These are phyloP conservation scores for Eulemur albifrons DNA, from an alignment of 2,797 vertebrate species.

Conservation along the genomic window DNA sequence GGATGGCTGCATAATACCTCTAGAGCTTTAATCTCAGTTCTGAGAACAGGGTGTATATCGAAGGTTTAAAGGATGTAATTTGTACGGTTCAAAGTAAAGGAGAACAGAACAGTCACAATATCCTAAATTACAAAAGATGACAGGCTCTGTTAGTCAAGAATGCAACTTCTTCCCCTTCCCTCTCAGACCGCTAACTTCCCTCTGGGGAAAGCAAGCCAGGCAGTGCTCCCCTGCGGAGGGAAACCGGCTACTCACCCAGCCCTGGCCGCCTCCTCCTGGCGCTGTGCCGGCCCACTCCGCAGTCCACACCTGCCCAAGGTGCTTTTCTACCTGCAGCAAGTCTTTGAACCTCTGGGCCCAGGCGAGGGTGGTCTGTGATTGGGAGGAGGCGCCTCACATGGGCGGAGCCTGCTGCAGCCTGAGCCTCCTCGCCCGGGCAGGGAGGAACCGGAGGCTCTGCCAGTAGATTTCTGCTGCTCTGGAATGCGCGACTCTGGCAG, in stretches of 20 bases:
- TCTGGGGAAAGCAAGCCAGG: background rate
- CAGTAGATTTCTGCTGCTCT: conserved; percentile 68
- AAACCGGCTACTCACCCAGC: background rate
- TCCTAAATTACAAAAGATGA: background rate
- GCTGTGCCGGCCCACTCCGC: background rate
- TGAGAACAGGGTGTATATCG: background rate
- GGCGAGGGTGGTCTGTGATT: conserved; percentile 75
- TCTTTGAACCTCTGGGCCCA: conserved; percentile 71
- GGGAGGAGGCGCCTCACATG: conserved; percentile 81
- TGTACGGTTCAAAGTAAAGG: background rate
- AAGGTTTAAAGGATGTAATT: background rate
- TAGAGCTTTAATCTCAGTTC: background rate
- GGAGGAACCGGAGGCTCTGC: conserved; percentile 73
- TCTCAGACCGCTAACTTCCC: background rate
- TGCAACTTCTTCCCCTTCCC: background rate
- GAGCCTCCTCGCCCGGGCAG: conserved; percentile 71
- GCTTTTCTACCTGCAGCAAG: background rate
- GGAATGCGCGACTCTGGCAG: conserved; percentile 65
- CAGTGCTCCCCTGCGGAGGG: background rate
- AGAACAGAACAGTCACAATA: background rate
- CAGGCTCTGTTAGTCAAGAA: background rate
- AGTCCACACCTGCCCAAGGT: background rate
- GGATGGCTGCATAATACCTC: background rate
- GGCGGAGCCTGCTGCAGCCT: conserved; percentile 74
- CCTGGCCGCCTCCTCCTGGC: background rate